A percentile compares a stretch with the other conserved stretches of the same genome.
phyloP scores from a whole-genome alignment of 2,888 invertebrate genomes.

The Drosophila mayaguana region DNA sequence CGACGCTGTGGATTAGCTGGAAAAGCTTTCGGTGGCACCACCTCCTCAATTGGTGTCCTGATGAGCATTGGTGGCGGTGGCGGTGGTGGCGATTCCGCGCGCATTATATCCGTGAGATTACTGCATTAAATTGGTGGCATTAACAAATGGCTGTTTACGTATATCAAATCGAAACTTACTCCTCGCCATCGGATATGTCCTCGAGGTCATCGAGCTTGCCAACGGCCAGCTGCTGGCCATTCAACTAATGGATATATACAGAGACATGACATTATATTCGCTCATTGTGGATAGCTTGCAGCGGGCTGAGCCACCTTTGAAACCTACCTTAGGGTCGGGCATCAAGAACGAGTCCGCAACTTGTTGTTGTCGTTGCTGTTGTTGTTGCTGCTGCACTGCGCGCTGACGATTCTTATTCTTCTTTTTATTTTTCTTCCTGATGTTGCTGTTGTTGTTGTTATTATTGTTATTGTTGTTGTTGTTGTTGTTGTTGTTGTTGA shows the following conservation, averaged over 20 bases:
- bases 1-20: conserved; percentile 41
- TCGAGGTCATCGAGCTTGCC: conserved; percentile 72
- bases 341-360: background rate
- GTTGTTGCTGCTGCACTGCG: conserved; percentile 9
- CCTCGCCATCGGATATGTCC: conserved; percentile 83
- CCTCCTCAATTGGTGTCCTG: background rate
- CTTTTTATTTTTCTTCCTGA: conserved; percentile 35
- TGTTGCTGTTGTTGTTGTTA: conserved; percentile 40
- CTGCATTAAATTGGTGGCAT: conserved; percentile 5
- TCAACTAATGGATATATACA: conserved; percentile 18
- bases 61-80: conserved; percentile 30
- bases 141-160: background rate
- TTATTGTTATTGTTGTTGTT: background rate
- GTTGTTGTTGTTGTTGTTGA: background rate
- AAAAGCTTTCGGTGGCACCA: conserved; percentile 11
- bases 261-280: conserved; percentile 14
- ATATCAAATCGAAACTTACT: conserved; percentile 72
- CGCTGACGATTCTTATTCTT: conserved; percentile 39
- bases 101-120: conserved; percentile 23
- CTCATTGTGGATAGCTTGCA: background rate
- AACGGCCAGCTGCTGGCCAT: background rate
- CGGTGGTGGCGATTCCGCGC: conserved; percentile 11
- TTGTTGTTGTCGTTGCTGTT: background rate
- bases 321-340: conserved; percentile 29
- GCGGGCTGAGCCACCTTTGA: background rate